Base-by-base conservation (phyloP, 1,140 invertebrate genomes). In the Microvelia longipes region DNA sequence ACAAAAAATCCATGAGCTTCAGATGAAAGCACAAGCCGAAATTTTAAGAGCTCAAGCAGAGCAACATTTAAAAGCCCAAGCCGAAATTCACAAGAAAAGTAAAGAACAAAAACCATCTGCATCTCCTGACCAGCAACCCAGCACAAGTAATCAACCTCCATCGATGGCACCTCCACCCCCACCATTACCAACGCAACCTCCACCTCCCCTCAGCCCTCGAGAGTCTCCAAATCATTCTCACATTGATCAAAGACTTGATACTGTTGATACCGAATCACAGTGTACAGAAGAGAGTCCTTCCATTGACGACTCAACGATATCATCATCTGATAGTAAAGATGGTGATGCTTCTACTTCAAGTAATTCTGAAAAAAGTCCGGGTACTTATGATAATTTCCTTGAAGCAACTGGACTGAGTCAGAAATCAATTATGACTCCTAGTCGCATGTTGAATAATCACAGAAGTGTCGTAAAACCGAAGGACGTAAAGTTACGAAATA, bases 331-430 rank as follows among this genome's bases (percentile, higher is more conserved):
- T 11, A 19, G 5, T 50, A 50, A 50, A 19, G 35, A 50, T 50
- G 35, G 19, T 19, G 35, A 50, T 50, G 35, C 35, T 50, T 50
- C 35, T 5, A 50, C 35, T 11, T 50, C 35, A 50, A 50, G 35
- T 50, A 50, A 19, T 50, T 11, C 28, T 27, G n/a, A 35, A 5
- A 1, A 27, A 65, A n/a, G 68, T 64, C 62, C 62, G 2, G 62
- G 62, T 24, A 64, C 62, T 64, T 88, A 87, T 71, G 89, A 90
- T 77, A 86, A 87, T 75, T 91, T 91, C 74, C 78, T 91, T 25
- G 90, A 91, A 76, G 86, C 86, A 27, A 90, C 89, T 70, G 90
- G 90, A 66, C 82, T 91, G 61, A 90, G 88, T 79, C 89, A 88
- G 71, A 91, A 91, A 78, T 90, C 88, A 2, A 89, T 91, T 73